These are phyloP conservation scores for Tachina fera DNA, from an alignment of 2,888 invertebrate species.

Conservation along the genomic window DNA sequence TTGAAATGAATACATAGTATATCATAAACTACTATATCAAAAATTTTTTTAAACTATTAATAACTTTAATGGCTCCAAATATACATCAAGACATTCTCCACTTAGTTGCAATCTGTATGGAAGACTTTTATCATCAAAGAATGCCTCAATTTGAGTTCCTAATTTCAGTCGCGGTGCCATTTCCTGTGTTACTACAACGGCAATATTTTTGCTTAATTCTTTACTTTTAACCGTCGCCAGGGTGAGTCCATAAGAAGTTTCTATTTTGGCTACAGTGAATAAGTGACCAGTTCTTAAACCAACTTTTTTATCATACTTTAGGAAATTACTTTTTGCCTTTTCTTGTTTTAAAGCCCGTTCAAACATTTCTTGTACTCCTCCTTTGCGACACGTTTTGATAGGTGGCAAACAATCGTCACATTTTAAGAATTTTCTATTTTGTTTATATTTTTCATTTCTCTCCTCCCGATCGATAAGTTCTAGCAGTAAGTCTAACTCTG, in stretches of 20 bases:
- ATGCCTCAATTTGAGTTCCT: constrained; percentile 70
- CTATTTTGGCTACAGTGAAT: constrained; percentile 56
- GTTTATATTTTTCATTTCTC: background rate
- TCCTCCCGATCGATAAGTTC: constrained; percentile 70
- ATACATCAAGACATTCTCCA: constrained; percentile 29
- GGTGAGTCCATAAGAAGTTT: constrained; percentile 65
- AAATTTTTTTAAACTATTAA: constrained; percentile 54
- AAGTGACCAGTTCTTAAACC: constrained; percentile 63
- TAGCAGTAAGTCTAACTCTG: constrained; percentile 71
- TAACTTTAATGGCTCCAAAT: constrained; percentile 72
- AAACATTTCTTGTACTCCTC: constrained; percentile 66
- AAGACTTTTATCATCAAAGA: constrained; percentile 58
- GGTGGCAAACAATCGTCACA: background rate
- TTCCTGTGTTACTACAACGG: constrained; percentile 58
- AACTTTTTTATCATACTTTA: constrained; percentile 70
- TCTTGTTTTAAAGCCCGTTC: constrained; percentile 53
- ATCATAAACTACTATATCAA: background rate
- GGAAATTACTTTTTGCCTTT: constrained; percentile 39
- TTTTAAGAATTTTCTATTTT: background rate
- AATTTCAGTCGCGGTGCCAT: constrained; percentile 53
- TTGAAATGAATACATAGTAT: background rate
- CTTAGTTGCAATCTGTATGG: constrained; percentile 57
- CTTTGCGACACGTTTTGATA: constrained; percentile 55
- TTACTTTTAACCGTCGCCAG: constrained; percentile 66
- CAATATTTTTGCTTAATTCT: constrained; percentile 17